A percentile compares a stretch with the other conserved stretches of the same genome.
These are phyloP conservation scores for Pithys albifrons DNA, from an alignment of 2,113 vertebrate species.

Conservation along the genomic window DNA sequence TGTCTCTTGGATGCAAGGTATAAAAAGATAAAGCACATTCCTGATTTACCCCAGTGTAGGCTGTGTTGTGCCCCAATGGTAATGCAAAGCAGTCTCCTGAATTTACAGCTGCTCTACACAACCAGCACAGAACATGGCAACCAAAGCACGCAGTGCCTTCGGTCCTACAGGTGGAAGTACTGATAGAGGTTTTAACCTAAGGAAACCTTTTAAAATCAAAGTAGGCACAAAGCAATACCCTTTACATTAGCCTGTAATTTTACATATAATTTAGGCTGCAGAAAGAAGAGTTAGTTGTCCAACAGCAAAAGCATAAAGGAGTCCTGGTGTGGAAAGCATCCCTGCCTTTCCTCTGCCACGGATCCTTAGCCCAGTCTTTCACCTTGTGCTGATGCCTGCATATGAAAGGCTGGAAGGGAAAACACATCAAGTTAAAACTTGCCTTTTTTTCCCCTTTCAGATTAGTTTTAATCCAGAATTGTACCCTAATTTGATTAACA, in stretches of 20 bases:
- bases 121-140: background rate
- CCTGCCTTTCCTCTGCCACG: background rate
- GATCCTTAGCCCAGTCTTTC: background rate
- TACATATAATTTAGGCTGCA: background rate
- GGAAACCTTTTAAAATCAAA: constrained; percentile 2
- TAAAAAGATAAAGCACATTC: background rate
- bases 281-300: background rate
- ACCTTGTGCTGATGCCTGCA: background rate
- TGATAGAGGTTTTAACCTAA: background rate
- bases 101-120: background rate
- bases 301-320: background rate
- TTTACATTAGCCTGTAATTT: background rate
- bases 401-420: background rate
- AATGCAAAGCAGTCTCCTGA: background rate
- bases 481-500: background rate
- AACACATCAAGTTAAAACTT: background rate
- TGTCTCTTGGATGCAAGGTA: background rate
- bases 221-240: background rate
- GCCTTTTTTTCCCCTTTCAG: background rate
- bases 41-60: background rate
- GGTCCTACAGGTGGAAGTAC: background rate
- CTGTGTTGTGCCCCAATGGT: background rate
- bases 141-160: background rate
- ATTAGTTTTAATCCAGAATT: background rate
- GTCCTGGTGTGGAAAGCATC: background rate